Percentiles rank a stretch among this genome's conserved stretches.
Conservation (phyloP, 2,113 vertebrate species). For the Sminthopsis crassicaudata region DNA sequence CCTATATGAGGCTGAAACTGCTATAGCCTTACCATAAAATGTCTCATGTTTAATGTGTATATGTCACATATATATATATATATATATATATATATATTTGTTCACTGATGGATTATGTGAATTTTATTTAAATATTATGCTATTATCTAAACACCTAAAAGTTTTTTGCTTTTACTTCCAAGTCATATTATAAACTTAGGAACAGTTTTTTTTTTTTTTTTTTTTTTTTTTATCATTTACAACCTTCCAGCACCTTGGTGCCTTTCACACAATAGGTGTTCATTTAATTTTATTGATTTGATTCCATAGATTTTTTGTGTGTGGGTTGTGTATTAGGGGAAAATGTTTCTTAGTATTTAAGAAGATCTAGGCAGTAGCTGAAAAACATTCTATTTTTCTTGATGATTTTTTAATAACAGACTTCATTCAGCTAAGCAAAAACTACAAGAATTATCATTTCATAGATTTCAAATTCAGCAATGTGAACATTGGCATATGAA, state of each 20-base stretch:
- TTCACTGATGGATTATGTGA: background rate
- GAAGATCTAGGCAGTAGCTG: background rate
- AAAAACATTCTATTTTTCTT: slow-evolving; percentile 33
- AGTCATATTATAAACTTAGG: background rate
- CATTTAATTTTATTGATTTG: slow-evolving; percentile 3
- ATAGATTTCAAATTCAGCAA: slow-evolving; percentile 15
- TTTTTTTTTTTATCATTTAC: background rate
- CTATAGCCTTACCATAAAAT: background rate
- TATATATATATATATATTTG: background rate
- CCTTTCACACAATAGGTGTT: background rate
- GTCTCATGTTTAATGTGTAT: background rate
- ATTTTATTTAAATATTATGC: background rate
- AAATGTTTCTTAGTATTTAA: background rate
- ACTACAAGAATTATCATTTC: background rate
- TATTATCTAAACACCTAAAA: background rate
- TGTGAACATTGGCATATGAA: background rate
- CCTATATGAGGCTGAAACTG: background rate
- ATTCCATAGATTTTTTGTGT: background rate
- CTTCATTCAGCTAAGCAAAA: slow-evolving; percentile 2
- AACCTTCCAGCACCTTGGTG: background rate
- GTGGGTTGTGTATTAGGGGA: background rate
- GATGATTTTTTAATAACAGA: background rate
- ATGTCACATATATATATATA: background rate
- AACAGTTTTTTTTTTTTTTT: too few species aligned
- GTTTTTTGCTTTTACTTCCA: background rate